Conservation (phyloP, 2,113 vertebrate species). For the Furnarius figulus region DNA sequence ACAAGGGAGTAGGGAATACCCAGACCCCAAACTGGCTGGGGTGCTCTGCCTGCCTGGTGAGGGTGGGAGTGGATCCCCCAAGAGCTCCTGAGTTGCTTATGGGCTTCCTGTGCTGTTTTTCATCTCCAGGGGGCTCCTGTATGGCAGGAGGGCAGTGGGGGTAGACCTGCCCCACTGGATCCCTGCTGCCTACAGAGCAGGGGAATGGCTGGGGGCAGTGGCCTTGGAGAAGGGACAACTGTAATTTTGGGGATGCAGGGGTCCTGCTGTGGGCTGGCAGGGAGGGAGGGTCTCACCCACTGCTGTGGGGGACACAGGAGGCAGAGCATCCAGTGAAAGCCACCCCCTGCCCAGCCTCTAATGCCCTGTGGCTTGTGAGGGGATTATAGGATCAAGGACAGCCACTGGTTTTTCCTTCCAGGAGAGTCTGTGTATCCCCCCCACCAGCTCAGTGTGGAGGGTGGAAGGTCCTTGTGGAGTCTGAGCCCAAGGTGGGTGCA, state of each 20-base stretch:
- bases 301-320: accelerated
- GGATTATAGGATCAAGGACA: conserved; percentile 25
- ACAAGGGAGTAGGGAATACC: background rate
- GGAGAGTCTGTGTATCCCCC: background rate
- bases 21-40: accelerated
- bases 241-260: background rate
- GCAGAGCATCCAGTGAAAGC: background rate
- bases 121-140: background rate
- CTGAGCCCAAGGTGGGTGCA: background rate
- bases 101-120: background rate
- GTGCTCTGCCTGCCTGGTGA: background rate
- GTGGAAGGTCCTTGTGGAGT: accelerated
- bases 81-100: background rate
- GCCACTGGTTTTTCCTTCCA: background rate
- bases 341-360: background rate
- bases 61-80: accelerated
- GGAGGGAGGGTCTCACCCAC: background rate
- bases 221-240: background rate
- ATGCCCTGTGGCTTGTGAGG: background rate
- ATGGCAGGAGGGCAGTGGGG: background rate
- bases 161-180: background rate
- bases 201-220: background rate
- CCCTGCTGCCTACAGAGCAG: accelerated
- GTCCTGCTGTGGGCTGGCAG: background rate
- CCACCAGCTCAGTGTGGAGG: background rate